A percentile compares a stretch with the other conserved stretches of the same genome.
Evolutionary conservation across 2,113 vertebrate genomes (phyloP).

Genomic region (Anarhynchus alexandrinus): DNA sequence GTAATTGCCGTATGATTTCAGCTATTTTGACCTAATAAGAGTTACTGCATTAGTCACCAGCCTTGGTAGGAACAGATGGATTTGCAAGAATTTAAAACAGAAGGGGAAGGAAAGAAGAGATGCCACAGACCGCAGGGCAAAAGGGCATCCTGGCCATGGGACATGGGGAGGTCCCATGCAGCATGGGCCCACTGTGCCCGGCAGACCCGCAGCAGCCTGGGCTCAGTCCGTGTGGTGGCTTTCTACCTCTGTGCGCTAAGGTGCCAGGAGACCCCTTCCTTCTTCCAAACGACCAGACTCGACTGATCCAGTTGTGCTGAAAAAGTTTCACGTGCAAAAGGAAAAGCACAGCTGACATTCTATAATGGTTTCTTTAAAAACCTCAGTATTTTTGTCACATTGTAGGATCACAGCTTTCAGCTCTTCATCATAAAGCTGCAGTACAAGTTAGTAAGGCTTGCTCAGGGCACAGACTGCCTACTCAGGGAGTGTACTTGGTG

Average conservation of each 20-base stretch:
- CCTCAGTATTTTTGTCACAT: neutral
- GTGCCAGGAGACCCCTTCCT: neutral
- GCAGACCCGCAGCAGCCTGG: neutral
- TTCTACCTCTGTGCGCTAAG: neutral
- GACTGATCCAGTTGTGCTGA: neutral
- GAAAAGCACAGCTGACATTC: neutral
- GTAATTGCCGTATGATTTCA: conserved; percentile 69
- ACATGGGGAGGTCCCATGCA: neutral
- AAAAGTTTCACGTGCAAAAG: neutral
- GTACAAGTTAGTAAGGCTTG: neutral
- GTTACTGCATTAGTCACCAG: conserved; percentile 61
- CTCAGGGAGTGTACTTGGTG: neutral
- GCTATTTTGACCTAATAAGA: conserved; percentile 63
- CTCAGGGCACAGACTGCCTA: neutral
- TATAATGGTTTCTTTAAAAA: neutral
- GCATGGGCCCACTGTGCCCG: neutral
- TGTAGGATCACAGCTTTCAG: neutral
- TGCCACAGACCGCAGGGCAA: neutral
- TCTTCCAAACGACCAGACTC: neutral
- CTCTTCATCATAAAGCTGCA: neutral
- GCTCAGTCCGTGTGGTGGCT: neutral
- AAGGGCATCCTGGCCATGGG: neutral
- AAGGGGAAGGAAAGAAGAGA: neutral
- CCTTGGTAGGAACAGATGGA: conserved; percentile 28
- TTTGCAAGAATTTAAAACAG: conserved; percentile 9